phyloP scores from a whole-genome alignment of 2,797 vertebrate species.

The Semotilus atromaculatus region DNA sequence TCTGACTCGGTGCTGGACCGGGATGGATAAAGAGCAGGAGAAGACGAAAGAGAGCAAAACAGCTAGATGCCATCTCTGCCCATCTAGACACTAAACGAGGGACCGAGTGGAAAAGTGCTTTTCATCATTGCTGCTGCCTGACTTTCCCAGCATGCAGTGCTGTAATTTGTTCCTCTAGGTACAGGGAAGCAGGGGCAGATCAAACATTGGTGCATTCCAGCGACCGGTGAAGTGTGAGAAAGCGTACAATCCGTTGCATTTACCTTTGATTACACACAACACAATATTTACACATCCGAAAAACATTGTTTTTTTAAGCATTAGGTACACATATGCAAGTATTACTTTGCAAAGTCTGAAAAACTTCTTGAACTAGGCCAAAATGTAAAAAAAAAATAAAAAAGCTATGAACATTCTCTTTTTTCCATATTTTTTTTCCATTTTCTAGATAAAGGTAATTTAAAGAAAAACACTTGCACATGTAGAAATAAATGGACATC shows the following conservation, averaged over 20 bases:
- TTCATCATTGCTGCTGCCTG: constrained; percentile 55
- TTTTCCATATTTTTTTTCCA: no score
- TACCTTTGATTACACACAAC: constrained; percentile 32
- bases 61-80: constrained; percentile 36
- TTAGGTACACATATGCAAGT: background rate
- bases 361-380: background rate
- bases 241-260: constrained; percentile 19
- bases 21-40: background rate
- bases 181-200: constrained; percentile 39
- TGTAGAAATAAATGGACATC: constrained; percentile 3
- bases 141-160: constrained; percentile 53
- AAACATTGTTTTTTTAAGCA: background rate
- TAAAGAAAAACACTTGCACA: constrained; percentile 12
- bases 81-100: constrained; percentile 45
- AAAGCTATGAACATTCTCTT: background rate
- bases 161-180: constrained; percentile 45
- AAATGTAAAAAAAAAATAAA: background rate
- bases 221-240: constrained; percentile 16
- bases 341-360: background rate
- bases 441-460: background rate
- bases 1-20: background rate
- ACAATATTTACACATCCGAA: constrained; percentile 29
- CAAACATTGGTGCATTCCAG: constrained; percentile 44
- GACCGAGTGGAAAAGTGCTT: constrained; percentile 50
- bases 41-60: constrained; percentile 19